A percentile compares a stretch with the other conserved stretches of the same genome.
These are phyloP conservation scores for Aphelinus certus DNA, from an alignment of 1,140 invertebrate genomes.

Conservation along the genomic window DNA sequence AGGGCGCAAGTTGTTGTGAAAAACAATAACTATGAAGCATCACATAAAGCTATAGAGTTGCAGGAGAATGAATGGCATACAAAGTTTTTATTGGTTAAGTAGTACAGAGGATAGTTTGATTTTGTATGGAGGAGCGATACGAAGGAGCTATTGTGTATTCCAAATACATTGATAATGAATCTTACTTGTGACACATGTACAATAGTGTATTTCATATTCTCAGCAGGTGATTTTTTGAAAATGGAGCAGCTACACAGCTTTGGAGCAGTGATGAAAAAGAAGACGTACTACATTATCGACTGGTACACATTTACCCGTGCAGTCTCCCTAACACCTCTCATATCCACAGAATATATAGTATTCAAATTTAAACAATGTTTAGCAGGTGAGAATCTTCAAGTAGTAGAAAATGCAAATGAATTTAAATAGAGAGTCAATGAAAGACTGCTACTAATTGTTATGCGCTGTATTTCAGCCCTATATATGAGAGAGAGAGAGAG, in stretches of 20 bases:
- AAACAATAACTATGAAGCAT: not conserved
- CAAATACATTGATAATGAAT: not conserved
- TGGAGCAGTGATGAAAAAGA: conserved; percentile 24
- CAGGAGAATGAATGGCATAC: not conserved
- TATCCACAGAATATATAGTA: no score
- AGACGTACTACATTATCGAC: conserved; percentile 30
- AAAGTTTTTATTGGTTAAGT: conserved; percentile 20
- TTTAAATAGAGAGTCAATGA: no score
- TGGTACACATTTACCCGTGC: not conserved
- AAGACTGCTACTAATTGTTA: no score
- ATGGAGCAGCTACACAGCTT: conserved; percentile 4
- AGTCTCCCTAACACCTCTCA: no score
- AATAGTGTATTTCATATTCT: conserved; percentile 22
- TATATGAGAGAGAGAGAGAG: no score
- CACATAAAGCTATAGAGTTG: no score
- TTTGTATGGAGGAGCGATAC: not conserved
- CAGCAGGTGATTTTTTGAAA: not conserved
- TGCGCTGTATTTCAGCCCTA: no score
- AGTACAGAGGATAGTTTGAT: not conserved
- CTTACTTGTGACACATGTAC: conserved; percentile 2
- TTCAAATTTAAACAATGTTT: no score
- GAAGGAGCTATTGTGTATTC: not conserved
- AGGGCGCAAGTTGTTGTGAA: not conserved
- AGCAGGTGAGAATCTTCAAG: no score
- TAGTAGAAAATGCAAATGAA: no score